Evolutionary conservation across 37 sponge, comb jelly and placozoan species (phyloP), one percentile per base, ranked within the genome.

Genomic region (Ephydatia muelleri): DNA sequence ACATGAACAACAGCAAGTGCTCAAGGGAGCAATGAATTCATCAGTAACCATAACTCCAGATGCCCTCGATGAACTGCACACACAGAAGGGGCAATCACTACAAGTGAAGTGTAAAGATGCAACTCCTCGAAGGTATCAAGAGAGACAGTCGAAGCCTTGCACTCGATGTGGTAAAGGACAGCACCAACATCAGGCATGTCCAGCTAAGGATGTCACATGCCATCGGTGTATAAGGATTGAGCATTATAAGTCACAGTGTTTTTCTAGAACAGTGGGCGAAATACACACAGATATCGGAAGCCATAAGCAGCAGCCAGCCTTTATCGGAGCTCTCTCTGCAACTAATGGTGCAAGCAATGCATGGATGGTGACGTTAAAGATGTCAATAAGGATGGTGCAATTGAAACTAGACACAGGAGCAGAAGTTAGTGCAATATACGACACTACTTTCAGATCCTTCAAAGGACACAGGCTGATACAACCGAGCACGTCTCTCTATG

Each of bases 191-290:
- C 35, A 78, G 38, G 73, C 72, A 68, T 88, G 88, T 49, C 83
- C 83, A 64, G 88, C 83, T 2, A 77, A 30, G 22, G 79, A 73
- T 29, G 84, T 57, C 9, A 70, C 67, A 39, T 90, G 90, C 35
- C 70, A 77, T 32, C 70, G 76, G 21, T 89, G 90, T 48, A 25
- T 76, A 14, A 85, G 72, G 65, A 90, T 76, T 57, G 90, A 86
- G 16, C 90, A 90, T 66, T 85, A 76, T 78, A 68, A 32, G 22
- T 69, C 82, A 25, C 86, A 73, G 5, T 83, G 83, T 35, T 73
- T 32, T 49, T 49, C 47, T 32, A 8, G 34, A 43, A 35, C 33
- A 66, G 36, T 83, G 25, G 30, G 21, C 31, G 39, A 47, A 5
- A 31, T 71, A 71, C 32, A 71, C 72, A 33, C 33, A 71, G 72